These are phyloP conservation scores for Lepidurus couesii DNA, from an alignment of 1,140 invertebrate genomes.

Conservation along the genomic window DNA sequence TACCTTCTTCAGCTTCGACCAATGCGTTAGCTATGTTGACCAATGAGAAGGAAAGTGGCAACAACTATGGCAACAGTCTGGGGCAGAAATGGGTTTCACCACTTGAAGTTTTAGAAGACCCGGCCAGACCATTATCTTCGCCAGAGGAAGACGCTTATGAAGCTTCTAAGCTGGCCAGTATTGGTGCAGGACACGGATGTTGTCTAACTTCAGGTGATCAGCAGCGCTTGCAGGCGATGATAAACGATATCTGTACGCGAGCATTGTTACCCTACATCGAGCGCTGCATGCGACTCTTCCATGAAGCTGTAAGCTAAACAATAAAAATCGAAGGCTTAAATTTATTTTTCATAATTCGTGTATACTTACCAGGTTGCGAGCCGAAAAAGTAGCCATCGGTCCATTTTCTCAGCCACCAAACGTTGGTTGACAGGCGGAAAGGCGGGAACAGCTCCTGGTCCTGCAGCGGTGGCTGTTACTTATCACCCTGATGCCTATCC, in stretches of 20 bases:
- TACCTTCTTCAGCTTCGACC: slow-evolving; percentile 29
- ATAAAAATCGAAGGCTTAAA: slow-evolving; percentile 1
- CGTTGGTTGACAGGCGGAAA: slow-evolving; percentile 89
- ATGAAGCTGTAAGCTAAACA: slow-evolving; percentile 62
- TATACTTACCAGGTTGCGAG: slow-evolving; percentile 52
- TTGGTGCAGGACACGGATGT: slow-evolving; percentile 52
- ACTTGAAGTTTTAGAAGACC: slow-evolving; percentile 27
- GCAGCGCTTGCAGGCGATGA: slow-evolving; percentile 73
- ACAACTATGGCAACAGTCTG: neutral
- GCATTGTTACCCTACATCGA: slow-evolving; percentile 85
- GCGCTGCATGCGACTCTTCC: slow-evolving; percentile 70
- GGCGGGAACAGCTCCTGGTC: slow-evolving; percentile 57
- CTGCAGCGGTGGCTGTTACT: slow-evolving; percentile 50
- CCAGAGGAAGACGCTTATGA: slow-evolving; percentile 1
- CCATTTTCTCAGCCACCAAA: slow-evolving; percentile 86
- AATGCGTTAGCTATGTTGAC: slow-evolving; percentile 20
- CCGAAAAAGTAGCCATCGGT: slow-evolving; percentile 85
- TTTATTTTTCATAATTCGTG: slow-evolving; percentile 33
- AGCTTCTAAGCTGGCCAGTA: neutral
- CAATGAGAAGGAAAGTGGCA: neutral
- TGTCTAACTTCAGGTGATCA: slow-evolving; percentile 73
- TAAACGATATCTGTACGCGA: slow-evolving; percentile 81
- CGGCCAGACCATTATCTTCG: slow-evolving; percentile 10
- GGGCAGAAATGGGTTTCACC: neutral
- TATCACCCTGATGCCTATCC: slow-evolving; percentile 86